Evolutionary conservation across 2,113 vertebrate genomes (phyloP).

Genomic region (Etheostoma cragini): DNA sequence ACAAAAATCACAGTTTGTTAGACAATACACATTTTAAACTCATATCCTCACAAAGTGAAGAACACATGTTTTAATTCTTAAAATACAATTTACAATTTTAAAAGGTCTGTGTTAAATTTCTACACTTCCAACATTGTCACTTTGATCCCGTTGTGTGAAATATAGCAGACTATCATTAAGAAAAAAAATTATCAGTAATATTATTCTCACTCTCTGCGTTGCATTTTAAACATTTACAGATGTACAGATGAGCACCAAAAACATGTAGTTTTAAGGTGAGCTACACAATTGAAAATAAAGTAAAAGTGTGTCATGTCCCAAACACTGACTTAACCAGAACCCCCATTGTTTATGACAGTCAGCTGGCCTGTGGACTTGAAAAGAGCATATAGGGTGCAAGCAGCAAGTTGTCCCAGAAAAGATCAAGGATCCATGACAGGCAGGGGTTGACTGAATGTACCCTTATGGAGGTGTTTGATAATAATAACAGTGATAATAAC

Average conservation of each 20-base stretch:
- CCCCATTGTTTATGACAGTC: conserved; percentile 24
- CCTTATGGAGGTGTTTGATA: conserved; percentile 42
- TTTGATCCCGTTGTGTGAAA: not conserved
- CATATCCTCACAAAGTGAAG: not conserved
- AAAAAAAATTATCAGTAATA: not conserved
- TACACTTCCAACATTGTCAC: not conserved
- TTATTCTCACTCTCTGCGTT: not conserved
- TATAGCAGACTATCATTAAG: not conserved
- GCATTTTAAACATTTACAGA: not conserved
- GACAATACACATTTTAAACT: not conserved
- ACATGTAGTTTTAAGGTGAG: not conserved
- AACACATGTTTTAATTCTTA: not conserved
- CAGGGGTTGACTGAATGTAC: not conserved
- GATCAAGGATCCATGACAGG: conserved; percentile 44
- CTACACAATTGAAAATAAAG: not conserved
- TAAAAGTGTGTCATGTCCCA: not conserved
- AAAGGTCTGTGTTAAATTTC: not conserved
- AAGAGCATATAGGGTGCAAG: conserved; percentile 46
- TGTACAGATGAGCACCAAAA: too few relatives aligned
- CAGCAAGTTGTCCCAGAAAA: conserved; percentile 51
- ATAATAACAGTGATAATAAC: conserved; percentile 35
- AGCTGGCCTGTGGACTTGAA: conserved; percentile 54
- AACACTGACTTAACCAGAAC: conserved; percentile 11
- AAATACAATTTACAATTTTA: not conserved
- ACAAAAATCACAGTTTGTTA: not conserved